Percentiles rank a stretch among this genome's conserved stretches.
Conservation (phyloP, 2,113 vertebrate genomes). For the Coturnix japonica region DNA sequence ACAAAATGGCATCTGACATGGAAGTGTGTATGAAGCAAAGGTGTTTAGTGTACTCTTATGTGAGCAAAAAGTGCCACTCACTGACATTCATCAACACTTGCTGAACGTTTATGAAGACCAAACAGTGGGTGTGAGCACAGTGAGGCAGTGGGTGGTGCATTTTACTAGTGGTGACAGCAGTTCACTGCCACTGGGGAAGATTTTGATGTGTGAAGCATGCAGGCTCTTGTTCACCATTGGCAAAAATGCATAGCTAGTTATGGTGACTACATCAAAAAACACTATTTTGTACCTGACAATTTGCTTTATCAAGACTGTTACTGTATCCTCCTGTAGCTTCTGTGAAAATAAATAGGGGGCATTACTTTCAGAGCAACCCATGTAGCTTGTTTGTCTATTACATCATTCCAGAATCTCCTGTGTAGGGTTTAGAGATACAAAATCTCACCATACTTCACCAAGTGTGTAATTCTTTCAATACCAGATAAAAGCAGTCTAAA, state of each 20-base stretch:
- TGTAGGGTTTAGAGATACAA: not conserved
- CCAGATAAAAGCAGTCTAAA: not conserved
- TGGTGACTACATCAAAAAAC: not conserved
- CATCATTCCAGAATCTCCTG: slow-evolving; percentile 1
- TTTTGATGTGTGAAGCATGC: not conserved
- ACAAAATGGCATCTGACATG: not conserved
- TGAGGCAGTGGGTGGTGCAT: not conserved
- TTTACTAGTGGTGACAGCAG: not conserved
- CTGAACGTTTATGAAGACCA: no score
- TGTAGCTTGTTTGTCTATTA: not conserved
- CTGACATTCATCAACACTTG: not conserved
- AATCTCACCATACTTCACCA: not conserved
- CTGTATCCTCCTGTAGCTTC: not conserved
- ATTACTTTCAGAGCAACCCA: not conserved
- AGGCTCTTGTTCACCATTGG: not conserved
- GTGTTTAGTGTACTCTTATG: not conserved
- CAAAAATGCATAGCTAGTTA: not conserved
- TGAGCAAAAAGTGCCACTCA: not conserved
- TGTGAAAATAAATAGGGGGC: not conserved
- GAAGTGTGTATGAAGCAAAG: not conserved
- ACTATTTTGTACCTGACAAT: not conserved
- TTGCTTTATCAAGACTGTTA: not conserved
- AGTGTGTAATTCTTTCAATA: not conserved
- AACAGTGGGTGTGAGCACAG: not conserved
- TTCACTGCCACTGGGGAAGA: not conserved